Evolutionary conservation across 2,113 vertebrate genomes (phyloP).

Genomic region (Microcebus lehilahytsara): DNA sequence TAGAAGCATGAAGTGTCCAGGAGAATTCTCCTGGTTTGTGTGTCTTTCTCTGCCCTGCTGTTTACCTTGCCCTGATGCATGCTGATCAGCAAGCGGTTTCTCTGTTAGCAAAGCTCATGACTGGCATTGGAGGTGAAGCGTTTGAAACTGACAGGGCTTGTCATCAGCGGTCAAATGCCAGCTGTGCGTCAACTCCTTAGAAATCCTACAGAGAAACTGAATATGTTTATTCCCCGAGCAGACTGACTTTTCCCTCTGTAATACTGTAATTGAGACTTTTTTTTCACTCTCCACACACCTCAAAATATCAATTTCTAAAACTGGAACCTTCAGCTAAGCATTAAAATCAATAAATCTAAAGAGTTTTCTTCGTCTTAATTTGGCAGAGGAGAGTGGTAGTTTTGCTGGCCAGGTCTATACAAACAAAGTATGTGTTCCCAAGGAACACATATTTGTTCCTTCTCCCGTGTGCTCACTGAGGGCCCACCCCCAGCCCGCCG

Average conservation of each 20-base stretch:
- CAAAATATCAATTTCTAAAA: slow-evolving; percentile 39
- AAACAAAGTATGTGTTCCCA: not conserved
- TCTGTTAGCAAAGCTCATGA: not conserved
- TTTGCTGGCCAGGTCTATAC: not conserved
- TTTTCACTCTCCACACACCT: not conserved
- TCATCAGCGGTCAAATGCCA: not conserved
- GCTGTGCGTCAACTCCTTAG: not conserved
- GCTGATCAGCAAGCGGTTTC: not conserved
- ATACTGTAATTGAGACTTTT: not conserved
- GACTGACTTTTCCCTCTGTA: not conserved
- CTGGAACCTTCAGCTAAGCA: not conserved
- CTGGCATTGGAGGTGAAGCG: not conserved
- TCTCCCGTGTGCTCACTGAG: not conserved
- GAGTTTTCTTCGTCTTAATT: not conserved
- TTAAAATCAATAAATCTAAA: slow-evolving; percentile 5
- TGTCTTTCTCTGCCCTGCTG: not conserved
- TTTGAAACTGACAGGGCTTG: not conserved
- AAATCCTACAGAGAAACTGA: not conserved
- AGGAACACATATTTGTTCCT: not conserved
- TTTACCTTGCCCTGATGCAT: not conserved
- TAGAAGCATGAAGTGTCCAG: not conserved
- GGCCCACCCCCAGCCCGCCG: not conserved
- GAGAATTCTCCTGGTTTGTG: not conserved
- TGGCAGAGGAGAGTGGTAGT: not conserved
- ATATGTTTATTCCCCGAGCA: not conserved